Evolutionary conservation across 2,113 vertebrate genomes (phyloP), one percentile per base, ranked within the genome.

Genomic region (Mus spicilegus): DNA sequence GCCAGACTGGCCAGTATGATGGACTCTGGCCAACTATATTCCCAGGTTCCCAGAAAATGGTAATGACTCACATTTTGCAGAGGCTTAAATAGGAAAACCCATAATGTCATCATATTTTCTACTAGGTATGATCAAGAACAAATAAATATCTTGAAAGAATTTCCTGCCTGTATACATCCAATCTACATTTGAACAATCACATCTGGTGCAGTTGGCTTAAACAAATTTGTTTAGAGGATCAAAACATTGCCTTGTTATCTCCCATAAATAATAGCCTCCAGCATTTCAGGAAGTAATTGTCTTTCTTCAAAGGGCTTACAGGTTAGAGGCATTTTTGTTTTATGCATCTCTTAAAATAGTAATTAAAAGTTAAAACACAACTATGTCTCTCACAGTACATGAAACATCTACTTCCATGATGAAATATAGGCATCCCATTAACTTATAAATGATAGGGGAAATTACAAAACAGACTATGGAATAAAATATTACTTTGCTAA

Each of bases 401-500:
- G 61, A 87, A 96, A 46, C 20, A 28, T 13, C 58, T 78, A 58
- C 24, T 17, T 12, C 49, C 17, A 89, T 70, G 80, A 11, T 92
- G 3, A 87, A 87, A 51, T 73, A 56, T 19, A 4, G 69, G 1
- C 22, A 19, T 30, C 2, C 7, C 33, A 90, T 96, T 69, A 94
- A 56, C 95, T 63, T 95, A 12, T 12, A 77, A 97, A 96, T 96
- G 76, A 90, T 87, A 75, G 95, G 90, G 17, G 61, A 85, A 89
- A 33, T 28, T 8, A 82, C 91, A 92, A 89, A 96, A 36, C 58
- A 46, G n/a, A 70, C 91, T 93, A 93, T 76, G 97, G 90, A 93
- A 78, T n/a, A 39, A 82, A 58, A 16, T 82, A 42, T 49, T 81
- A 97, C 97, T 95, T 94, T 94, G n/a, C 22, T 92, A 94, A 93